Evolutionary conservation across 2,113 vertebrate genomes (phyloP).

Genomic region (Taurulus bubalis): DNA sequence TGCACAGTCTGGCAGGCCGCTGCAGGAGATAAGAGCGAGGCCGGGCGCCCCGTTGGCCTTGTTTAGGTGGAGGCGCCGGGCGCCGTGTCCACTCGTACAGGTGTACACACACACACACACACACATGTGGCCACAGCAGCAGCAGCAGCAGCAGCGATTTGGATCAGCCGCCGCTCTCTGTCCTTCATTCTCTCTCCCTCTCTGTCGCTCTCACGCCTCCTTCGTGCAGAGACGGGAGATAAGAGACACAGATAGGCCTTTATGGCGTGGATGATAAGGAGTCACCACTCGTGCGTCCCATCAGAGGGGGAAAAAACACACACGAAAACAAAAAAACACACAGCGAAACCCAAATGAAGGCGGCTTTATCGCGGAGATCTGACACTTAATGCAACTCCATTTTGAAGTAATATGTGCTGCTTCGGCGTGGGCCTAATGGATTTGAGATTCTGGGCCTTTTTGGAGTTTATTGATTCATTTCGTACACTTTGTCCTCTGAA

Average conservation of each 20-base stretch:
- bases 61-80: constrained; percentile 34
- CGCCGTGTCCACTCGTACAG: constrained; percentile 69
- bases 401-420: constrained; percentile 70
- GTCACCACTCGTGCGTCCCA: constrained; percentile 67
- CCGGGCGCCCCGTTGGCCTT: constrained; percentile 48
- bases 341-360: constrained; percentile 74
- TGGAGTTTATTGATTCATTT: constrained; percentile 77
- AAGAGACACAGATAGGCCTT: constrained; percentile 75
- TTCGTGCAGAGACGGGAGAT: constrained; percentile 70
- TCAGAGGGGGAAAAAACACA: constrained; percentile 35
- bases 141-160: constrained; percentile 59
- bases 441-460: constrained; percentile 68
- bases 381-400: constrained; percentile 77
- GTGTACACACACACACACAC: constrained; percentile 64
- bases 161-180: constrained; percentile 62
- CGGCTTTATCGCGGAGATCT: constrained; percentile 75
- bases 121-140: constrained; percentile 63
- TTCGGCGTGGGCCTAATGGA: constrained; percentile 68
- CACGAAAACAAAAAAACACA: background rate
- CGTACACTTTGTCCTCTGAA: constrained; percentile 68
- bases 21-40: constrained; percentile 60
- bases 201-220: constrained; percentile 61
- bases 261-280: constrained; percentile 78
- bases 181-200: constrained; percentile 67
- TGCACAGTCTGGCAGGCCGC: constrained; percentile 37